Percentiles rank a stretch among this genome's conserved stretches.
These are phyloP conservation scores for Liasis olivaceus DNA, from an alignment of 2,797 vertebrate species.

Conservation along the genomic window DNA sequence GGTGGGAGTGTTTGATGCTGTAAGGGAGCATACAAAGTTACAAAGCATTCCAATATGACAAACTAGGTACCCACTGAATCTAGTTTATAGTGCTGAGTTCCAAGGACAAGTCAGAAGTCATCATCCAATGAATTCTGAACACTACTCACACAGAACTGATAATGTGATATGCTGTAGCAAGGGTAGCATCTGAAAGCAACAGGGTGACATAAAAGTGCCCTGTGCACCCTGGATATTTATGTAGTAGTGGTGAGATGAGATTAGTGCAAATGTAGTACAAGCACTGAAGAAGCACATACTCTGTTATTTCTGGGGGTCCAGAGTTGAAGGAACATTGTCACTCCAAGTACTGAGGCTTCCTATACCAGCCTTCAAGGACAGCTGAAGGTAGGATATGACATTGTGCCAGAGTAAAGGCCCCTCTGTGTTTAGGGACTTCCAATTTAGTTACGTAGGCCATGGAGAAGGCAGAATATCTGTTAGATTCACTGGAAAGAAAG, in stretches of 20 bases:
- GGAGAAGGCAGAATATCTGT: background rate
- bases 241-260: background rate
- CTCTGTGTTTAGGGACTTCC: background rate
- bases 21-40: background rate
- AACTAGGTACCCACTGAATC: background rate
- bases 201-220: background rate
- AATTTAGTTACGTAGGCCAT: background rate
- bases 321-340: background rate
- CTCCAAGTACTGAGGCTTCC: background rate
- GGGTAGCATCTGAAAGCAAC: background rate
- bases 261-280: background rate
- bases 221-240: background rate
- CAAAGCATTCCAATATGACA: background rate
- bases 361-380: background rate
- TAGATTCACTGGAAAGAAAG: background rate
- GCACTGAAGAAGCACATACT: background rate
- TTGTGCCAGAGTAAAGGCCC: background rate
- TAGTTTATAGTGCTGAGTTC: background rate
- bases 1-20: background rate
- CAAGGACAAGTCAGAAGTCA: background rate
- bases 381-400: background rate
- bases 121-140: background rate
- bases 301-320: background rate
- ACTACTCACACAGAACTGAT: background rate
- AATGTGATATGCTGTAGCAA: background rate